Evolutionary conservation across 2,113 vertebrate genomes (phyloP), one percentile per base, ranked within the genome.

Genomic region (Steatornis caripensis): DNA sequence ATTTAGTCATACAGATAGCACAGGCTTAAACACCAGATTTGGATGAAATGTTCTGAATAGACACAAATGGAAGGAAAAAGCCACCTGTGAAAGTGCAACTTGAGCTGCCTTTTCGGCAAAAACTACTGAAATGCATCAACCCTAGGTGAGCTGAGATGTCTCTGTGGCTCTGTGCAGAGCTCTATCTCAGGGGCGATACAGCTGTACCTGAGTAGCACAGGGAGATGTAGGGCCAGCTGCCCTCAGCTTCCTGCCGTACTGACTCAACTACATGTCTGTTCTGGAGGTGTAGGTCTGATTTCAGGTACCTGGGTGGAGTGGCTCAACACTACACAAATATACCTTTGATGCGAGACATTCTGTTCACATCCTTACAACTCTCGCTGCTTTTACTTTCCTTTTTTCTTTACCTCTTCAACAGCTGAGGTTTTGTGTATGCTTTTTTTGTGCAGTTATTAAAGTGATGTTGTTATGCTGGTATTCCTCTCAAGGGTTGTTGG

Each of bases 201-300:
- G 54, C 20, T 65, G 21, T 37, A 55, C 17, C 18, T 5, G 48
- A 29, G 16, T 1, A 23, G 34, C 34, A 45, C 45, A 76, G 36
- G n/a, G 23, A 51, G 26, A n/a, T 0, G 1, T 4, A 22, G 23
- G 51, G 12, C 41, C 37, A 30, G 15, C 5, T 34, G 10, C 10
- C 36, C 24, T 72, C 8, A 4, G 46, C 27, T 23, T 72, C n/a
- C 57, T 58, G 32, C 57, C 3, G 2, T 21, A 17, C 46, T 4
- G 1, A 32, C 41, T 39, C 66, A 45, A 3, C 13, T 15, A 16
- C 11, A 4, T 13, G 53, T 75, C 46, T 72, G 16, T 51, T 49
- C 27, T 66, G n/a, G 27, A 77, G 17, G 3, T 27, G 7, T 0
- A 24, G 29, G 6, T 49, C 34, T 54, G 26, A 65, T 11, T 24